phyloP scores from a whole-genome alignment of 2,888 invertebrate genomes.

The Marasmarcha lunaedactyla region DNA sequence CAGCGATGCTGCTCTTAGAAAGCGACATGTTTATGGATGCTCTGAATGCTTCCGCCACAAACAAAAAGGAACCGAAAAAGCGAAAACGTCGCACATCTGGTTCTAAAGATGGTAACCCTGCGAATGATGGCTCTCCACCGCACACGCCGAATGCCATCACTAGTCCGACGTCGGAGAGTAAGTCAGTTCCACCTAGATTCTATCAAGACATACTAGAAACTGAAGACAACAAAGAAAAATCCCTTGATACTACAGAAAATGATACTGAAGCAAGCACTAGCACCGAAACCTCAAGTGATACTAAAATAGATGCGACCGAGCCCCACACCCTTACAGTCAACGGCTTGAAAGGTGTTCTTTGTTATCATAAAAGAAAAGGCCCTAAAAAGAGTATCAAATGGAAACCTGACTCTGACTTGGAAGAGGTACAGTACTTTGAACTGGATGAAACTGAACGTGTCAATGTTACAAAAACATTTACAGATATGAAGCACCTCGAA shows the following conservation, averaged over 20 bases:
- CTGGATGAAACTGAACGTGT: slow-evolving; percentile 96
- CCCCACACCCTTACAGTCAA: slow-evolving; percentile 60
- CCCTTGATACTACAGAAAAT: slow-evolving; percentile 27
- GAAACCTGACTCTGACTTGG: slow-evolving; percentile 83
- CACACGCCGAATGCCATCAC: slow-evolving; percentile 62
- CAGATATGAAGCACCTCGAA: slow-evolving; percentile 92
- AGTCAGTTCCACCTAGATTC: slow-evolving; percentile 78
- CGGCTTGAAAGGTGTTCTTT: slow-evolving; percentile 80
- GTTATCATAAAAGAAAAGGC: slow-evolving; percentile 80
- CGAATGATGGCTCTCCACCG: slow-evolving; percentile 64
- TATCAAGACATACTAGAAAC: slow-evolving; percentile 92
- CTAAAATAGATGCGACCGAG: slow-evolving; percentile 42
- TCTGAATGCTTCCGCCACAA: slow-evolving; percentile 81
- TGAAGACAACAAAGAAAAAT: slow-evolving; percentile 70
- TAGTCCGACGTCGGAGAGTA: slow-evolving; percentile 52
- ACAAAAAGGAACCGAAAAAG: slow-evolving; percentile 81
- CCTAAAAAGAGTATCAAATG: slow-evolving; percentile 86
- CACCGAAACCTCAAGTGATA: slow-evolving; percentile 32
- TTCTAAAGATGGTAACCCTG: slow-evolving; percentile 73
- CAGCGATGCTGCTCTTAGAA: slow-evolving; percentile 85
- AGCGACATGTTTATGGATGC: slow-evolving; percentile 96
- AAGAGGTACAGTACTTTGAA: slow-evolving; percentile 90
- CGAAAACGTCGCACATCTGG: slow-evolving; percentile 80
- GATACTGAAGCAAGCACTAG: slow-evolving; percentile 14
- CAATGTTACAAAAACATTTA: slow-evolving; percentile 92